Evolutionary conservation across 1,140 invertebrate genomes (phyloP).

Genomic region (Agrilus planipennis): DNA sequence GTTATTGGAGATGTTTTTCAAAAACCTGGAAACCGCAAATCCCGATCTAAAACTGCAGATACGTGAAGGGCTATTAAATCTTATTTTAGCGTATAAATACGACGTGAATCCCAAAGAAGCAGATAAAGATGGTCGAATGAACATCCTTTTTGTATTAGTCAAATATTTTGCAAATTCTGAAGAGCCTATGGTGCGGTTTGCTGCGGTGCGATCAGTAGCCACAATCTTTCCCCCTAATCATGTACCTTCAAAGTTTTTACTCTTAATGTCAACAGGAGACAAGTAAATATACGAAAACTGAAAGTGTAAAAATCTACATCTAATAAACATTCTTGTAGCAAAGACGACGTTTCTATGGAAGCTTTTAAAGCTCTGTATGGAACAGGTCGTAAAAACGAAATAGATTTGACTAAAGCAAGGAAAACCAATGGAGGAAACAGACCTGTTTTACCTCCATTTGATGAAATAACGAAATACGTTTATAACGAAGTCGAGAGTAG

Average conservation of each 20-base stretch:
- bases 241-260: conserved; percentile 67
- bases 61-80: conserved; percentile 24
- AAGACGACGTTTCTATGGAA: conserved; percentile 64
- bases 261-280: conserved; percentile 77
- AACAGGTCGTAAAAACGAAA: conserved; percentile 23
- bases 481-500: conserved; percentile 32
- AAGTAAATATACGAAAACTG: conserved; percentile 38
- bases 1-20: conserved; percentile 53
- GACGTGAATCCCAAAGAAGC: conserved; percentile 28
- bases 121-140: conserved; percentile 24
- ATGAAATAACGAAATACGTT: conserved; percentile 36
- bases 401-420: conserved; percentile 23
- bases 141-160: conserved; percentile 37
- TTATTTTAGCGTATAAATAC: conserved; percentile 51
- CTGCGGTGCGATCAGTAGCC: conserved; percentile 70
- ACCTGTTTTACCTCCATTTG: conserved; percentile 28
- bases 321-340: conserved; percentile 37
- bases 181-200: conserved; percentile 61
- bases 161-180: conserved; percentile 48
- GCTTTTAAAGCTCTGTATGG: conserved; percentile 59
- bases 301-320: background rate
- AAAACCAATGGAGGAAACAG: conserved; percentile 19
- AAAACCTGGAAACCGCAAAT: conserved; percentile 46
- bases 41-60: conserved; percentile 27
- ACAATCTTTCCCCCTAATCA: conserved; percentile 71